Evolutionary conservation across 2,113 vertebrate species (phyloP).

Genomic region (Scopus umbretta): DNA sequence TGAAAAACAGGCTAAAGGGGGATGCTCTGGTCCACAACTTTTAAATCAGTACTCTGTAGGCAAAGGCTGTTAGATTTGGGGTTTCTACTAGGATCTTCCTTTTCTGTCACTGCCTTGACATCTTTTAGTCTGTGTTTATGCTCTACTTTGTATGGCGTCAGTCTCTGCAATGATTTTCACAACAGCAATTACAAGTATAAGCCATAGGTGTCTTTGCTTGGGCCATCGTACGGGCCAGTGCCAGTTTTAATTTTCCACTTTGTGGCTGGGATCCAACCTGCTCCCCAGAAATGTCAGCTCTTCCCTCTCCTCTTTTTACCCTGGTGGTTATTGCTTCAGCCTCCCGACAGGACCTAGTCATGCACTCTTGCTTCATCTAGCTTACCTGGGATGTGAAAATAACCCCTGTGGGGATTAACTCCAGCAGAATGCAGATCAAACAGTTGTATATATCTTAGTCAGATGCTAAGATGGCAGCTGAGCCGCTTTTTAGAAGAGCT

Average conservation of each 20-base stretch:
- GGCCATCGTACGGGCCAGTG: not conserved
- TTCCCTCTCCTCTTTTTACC: not conserved
- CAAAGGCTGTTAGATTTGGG: not conserved
- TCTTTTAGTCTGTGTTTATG: not conserved
- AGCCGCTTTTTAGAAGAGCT: not conserved
- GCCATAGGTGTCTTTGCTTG: not conserved
- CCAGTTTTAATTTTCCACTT: not conserved
- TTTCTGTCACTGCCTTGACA: not conserved
- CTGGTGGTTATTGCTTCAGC: not conserved
- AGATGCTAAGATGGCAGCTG: too few species aligned
- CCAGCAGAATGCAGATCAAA: not conserved
- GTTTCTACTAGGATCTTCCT: not conserved
- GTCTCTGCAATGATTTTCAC: not conserved
- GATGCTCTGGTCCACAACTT: not conserved
- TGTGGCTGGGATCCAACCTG: not conserved
- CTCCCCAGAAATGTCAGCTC: not conserved
- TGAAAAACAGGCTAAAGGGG: too few species aligned
- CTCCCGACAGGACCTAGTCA: not conserved
- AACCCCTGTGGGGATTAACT: not conserved
- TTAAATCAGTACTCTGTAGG: not conserved
- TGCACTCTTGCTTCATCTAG: not conserved
- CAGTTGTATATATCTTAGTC: not conserved
- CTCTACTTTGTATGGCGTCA: not conserved
- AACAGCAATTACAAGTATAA: not conserved
- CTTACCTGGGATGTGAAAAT: not conserved